These are phyloP conservation scores for Pomacea maculata DNA, from an alignment of 1,140 invertebrate genomes.

Conservation along the genomic window DNA sequence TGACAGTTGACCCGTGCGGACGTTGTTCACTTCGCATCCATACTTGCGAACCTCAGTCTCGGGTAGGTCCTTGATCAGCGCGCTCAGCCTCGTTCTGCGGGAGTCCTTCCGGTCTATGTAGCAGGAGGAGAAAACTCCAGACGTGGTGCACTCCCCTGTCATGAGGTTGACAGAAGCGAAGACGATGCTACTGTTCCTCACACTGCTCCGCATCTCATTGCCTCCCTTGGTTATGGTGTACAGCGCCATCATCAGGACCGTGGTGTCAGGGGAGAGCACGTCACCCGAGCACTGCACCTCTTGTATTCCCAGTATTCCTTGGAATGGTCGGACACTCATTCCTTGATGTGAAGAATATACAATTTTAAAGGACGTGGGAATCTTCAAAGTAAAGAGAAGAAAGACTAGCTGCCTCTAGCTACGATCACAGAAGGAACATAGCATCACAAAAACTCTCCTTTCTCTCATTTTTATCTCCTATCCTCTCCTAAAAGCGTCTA, in stretches of 20 bases:
- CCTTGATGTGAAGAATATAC: background rate
- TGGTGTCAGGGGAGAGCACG: background rate
- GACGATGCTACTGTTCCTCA: background rate
- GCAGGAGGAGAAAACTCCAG: conserved; percentile 8
- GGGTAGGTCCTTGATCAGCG: background rate
- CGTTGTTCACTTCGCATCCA: background rate
- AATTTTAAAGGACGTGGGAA: too few species aligned
- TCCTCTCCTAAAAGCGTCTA: too few species aligned
- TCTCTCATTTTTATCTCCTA: too few species aligned
- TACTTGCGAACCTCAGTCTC: background rate
- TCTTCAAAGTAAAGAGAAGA: too few species aligned
- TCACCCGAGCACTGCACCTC: conserved; percentile 12
- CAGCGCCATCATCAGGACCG: conserved; percentile 6
- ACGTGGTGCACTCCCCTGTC: conserved; percentile 12
- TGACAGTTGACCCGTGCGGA: background rate
- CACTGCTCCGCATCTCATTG: too few species aligned
- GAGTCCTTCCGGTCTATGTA: background rate
- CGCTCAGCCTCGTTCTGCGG: background rate
- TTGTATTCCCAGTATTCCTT: background rate
- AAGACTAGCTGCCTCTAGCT: background rate
- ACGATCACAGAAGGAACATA: too few species aligned
- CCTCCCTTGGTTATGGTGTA: background rate
- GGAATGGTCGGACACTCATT: conserved; percentile 8
- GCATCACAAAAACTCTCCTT: too few species aligned
- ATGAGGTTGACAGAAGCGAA: conserved; percentile 13